Base-by-base conservation (phyloP, 1,140 invertebrate genomes). In the Eufriesea mexicana region DNA sequence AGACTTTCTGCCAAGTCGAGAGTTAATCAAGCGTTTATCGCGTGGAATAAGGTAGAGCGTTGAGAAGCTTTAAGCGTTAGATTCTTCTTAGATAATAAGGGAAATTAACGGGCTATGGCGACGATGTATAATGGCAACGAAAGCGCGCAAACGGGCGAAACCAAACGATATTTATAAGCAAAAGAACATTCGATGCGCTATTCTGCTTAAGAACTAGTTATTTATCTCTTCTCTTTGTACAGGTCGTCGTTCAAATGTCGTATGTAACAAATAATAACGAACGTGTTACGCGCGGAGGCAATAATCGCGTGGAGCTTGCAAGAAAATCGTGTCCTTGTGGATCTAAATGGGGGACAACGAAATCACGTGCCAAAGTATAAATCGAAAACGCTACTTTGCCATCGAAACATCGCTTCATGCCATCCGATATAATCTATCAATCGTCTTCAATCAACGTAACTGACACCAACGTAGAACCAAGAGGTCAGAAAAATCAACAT, bases 351-450 rank as follows among this genome's bases (percentile, higher is more conserved):
- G 62, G 54, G 16, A 76, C 51, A 76, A 68, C 72, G 54, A 82
- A n/a, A 47, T 68, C 25, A 76, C 79, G 79, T 82, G 79, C 73
- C 28, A 49, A 59, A 74, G 8, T 74, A 74, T 47, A 45, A 47
- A 59, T 28, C 25, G 49, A 76, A 57, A 73, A 83, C 67, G 55
- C 81, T 83, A 83, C 81, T 83, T 75, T 62, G 45, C 81, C 47
- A 77, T 47, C 62, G 28, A 78, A 78, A 78, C 64, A 78, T 83
- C 64, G 35, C 28, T 23, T 68, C 74, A 83, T 83, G 73, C 73
- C 45, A 70, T 35, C 45, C n/a, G 14, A 49, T 51, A 25, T 61
- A 54, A 35, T 64, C 47, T 57, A 72, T 49, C 8, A 68, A 51
- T 84, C 49, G 4, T 55, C 23, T 61, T 51, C 59, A 79, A 79